These are phyloP conservation scores for Pheucticus melanocephalus DNA, from an alignment of 2,113 vertebrate genomes.

Conservation along the genomic window DNA sequence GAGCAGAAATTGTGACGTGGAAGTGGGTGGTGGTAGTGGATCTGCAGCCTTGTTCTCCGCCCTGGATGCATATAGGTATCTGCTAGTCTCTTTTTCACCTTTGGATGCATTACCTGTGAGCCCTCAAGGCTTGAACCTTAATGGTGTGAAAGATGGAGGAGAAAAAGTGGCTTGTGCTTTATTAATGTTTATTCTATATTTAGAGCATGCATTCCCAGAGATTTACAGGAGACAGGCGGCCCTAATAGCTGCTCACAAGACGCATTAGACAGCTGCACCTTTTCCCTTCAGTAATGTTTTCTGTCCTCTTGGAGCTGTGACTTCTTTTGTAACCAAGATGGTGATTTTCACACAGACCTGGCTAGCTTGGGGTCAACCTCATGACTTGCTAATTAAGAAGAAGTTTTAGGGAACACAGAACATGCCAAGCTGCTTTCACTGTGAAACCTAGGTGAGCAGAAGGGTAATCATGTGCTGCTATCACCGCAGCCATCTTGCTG, in stretches of 20 bases:
- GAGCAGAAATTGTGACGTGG: not conserved
- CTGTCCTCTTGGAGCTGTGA: not conserved
- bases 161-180: not conserved
- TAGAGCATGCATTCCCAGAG: not conserved
- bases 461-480: constrained; percentile 32
- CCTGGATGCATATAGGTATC: not conserved
- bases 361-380: not conserved
- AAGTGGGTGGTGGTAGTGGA: not conserved
- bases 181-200: not conserved
- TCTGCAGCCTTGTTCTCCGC: not conserved
- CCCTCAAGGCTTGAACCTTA: not conserved
- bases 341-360: not conserved
- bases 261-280: not conserved
- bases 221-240: not conserved
- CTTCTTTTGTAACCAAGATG: not conserved
- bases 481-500: constrained; percentile 24
- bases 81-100: constrained; percentile 30
- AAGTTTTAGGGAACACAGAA: not conserved
- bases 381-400: not conserved
- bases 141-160: not conserved
- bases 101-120: not conserved
- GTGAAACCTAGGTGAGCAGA: not conserved
- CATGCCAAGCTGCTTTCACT: not conserved
- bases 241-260: not conserved
- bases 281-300: not conserved